Conservation (phyloP, 2,113 vertebrate genomes). For the Sorex fumeus region DNA sequence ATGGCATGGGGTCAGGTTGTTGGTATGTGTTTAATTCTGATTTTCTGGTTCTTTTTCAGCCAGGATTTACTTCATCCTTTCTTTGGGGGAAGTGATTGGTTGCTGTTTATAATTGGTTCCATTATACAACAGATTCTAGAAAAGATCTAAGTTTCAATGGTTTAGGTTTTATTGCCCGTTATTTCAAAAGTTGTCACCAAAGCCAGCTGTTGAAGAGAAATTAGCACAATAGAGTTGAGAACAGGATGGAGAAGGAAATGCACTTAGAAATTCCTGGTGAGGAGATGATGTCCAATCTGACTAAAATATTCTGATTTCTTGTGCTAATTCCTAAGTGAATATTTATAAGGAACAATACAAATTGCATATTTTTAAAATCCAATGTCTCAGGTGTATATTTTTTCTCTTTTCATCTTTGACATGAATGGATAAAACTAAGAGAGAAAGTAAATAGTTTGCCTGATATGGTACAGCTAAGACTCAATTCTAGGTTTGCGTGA, state of each 20-base stretch:
- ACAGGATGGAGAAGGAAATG: neutral
- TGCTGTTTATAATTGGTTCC: constrained; percentile 9
- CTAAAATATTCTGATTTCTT: neutral
- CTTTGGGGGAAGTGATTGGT: neutral
- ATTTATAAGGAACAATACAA: neutral
- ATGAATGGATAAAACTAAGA: neutral
- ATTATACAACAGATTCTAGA: neutral
- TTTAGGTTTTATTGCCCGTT: constrained; percentile 47
- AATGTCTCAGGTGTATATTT: neutral
- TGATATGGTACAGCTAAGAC: neutral
- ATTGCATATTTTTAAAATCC: neutral
- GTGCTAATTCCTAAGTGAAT: neutral
- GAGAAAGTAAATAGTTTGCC: neutral
- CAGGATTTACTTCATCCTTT: neutral
- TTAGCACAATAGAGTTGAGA: neutral
- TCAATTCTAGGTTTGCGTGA: neutral
- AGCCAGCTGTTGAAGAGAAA: constrained; percentile 17
- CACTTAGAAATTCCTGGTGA: neutral
- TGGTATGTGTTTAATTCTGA: neutral
- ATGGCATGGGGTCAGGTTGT: neutral
- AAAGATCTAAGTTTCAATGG: neutral
- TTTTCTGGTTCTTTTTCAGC: neutral
- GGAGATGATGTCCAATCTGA: neutral
- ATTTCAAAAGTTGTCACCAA: neutral
- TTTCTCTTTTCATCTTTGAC: neutral